Base-by-base conservation (phyloP, 2,888 invertebrate genomes). In the Branchipolynoe longqiensis region DNA sequence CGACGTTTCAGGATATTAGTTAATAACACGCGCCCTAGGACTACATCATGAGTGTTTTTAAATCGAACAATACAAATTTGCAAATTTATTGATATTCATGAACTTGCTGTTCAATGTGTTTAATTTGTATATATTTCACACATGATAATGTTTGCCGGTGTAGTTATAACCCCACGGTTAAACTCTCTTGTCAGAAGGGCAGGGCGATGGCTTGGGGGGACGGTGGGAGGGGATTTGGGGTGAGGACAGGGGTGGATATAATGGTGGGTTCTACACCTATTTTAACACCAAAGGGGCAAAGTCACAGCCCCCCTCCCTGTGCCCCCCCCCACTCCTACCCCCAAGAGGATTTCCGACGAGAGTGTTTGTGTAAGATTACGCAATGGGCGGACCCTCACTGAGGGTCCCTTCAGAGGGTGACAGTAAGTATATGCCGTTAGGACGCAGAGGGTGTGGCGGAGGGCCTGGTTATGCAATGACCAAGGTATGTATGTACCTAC, bases 391-490 rank as follows among this genome's bases (percentile, higher is more conserved):
- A 8, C 8, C 69, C 25, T 33, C 6, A 25, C 14, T 69, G 18
- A 33, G 69, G 12, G 69, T 38, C 38, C 33, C 33, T 69, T 69
- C 25, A 12, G 8, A 1, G 0, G 14, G 36, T 69, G 69, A 69
- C 69, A 69, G 33, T 69, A 69, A 69, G 69, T 33, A 69, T 69
- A 69, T 69, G 38, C 69, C 69, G 69, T 69, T 69, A 69, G 38
- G 36, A 22, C 18, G 38, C 28, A 28, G 62, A 62, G 28, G 2
- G 25, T 12, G 62, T 14, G 28, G 25, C 31, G 38, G 8, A n/a
- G 36, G n/a, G n/a, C n/a, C n/a, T n/a, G n/a, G 38, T 36, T 69
- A 38, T 8, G 69, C 38, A 69, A 69, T 38, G n/a, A 25, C 31
- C 28, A 4, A n/a, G 28, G 31, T n/a, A 12, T 62, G 31, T 62